A percentile compares a stretch with the other conserved stretches of the same genome.
These are phyloP conservation scores for Hyposmocoma kahamanoa DNA, from an alignment of 1,140 invertebrate genomes.

Conservation along the genomic window DNA sequence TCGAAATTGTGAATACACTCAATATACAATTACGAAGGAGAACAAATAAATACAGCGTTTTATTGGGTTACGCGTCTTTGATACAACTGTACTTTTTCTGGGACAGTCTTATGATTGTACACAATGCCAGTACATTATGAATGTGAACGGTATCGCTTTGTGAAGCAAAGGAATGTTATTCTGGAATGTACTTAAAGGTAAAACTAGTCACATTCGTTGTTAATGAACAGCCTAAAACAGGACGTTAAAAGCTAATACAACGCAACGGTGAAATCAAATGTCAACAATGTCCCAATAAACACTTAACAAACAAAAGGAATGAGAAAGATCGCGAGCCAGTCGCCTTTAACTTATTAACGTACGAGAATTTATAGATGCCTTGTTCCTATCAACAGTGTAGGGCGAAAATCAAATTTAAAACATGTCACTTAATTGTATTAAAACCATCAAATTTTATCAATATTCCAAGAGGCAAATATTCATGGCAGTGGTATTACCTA, in stretches of 20 bases:
- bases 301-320: conserved; percentile 23
- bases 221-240: conserved; percentile 62
- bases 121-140: neutral
- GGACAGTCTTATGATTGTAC: conserved; percentile 11
- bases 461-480: conserved; percentile 45
- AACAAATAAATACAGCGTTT: conserved; percentile 12
- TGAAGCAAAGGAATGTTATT: neutral
- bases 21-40: conserved; percentile 16
- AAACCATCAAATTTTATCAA: no score
- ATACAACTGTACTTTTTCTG: neutral
- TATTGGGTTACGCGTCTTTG: neutral
- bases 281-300: conserved; percentile 25
- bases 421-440: no score
- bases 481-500: conserved; percentile 64
- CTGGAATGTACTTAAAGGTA: conserved; percentile 37
- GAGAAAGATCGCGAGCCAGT: conserved; percentile 34
- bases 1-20: conserved; percentile 21
- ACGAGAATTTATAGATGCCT: conserved; percentile 14
- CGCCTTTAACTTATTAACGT: conserved; percentile 31
- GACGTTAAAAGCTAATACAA: conserved; percentile 32
- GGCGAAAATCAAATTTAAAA: no score
- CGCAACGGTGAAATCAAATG: conserved; percentile 20
- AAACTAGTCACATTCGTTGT: conserved; percentile 65
- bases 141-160: neutral
- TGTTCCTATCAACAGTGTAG: conserved; percentile 1